A percentile compares a stretch with the other conserved stretches of the same genome.
Conservation (phyloP, 2,797 vertebrate genomes). For the Cygnus olor region DNA sequence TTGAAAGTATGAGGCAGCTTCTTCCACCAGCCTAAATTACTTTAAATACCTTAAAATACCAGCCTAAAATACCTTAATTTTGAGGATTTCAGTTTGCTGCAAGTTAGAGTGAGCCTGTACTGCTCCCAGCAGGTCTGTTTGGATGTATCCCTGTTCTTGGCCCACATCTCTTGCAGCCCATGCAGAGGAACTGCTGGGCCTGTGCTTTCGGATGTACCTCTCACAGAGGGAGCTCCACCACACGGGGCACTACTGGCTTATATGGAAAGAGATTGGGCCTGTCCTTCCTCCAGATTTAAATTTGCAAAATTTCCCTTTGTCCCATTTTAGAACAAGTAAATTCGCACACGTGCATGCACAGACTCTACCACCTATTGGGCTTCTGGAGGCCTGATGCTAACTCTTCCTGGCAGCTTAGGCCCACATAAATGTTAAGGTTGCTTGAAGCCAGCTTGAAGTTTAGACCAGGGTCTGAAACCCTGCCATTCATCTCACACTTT, state of each 20-base stretch:
- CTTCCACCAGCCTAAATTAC: background rate
- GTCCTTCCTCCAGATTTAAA: background rate
- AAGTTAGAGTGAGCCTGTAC: background rate
- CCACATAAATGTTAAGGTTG: background rate
- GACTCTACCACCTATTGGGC: background rate
- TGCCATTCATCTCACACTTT: background rate
- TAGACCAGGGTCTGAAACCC: background rate
- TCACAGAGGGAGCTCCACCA: background rate
- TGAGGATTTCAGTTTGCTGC: background rate
- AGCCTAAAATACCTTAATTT: background rate
- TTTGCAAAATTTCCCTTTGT: background rate
- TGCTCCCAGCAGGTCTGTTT: background rate
- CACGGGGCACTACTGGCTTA: background rate
- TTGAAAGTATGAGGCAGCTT: background rate
- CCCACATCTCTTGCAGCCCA: background rate
- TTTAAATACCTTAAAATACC: background rate
- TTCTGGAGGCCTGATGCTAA: background rate
- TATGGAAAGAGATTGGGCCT: background rate
- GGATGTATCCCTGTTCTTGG: rapidly evolving
- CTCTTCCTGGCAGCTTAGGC: background rate
- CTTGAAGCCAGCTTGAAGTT: background rate
- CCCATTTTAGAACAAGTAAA: background rate
- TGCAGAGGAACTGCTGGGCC: rapidly evolving
- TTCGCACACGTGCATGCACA: too few species aligned
- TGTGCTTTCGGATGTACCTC: background rate